These are phyloP conservation scores for Sorex fumeus DNA, from an alignment of 2,113 vertebrate species.

Conservation along the genomic window DNA sequence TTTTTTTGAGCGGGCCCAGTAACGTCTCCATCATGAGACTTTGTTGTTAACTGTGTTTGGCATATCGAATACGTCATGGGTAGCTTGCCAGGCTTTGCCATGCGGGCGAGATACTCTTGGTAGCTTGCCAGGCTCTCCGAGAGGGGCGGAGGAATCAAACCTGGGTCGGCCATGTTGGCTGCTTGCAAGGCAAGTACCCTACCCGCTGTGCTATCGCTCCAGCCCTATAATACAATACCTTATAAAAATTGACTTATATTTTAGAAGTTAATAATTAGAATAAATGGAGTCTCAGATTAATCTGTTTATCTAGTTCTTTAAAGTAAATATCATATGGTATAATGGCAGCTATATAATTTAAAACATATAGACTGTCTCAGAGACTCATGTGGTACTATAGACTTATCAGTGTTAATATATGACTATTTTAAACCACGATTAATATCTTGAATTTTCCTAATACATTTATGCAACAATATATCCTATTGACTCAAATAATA, in stretches of 20 bases:
- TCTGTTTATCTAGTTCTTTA: constrained; percentile 53
- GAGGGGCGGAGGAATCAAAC: no score
- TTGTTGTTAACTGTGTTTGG: no score
- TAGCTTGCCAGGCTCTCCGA: no score
- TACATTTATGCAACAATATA: constrained; percentile 44
- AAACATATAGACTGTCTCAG: constrained; percentile 3
- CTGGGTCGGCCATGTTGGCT: no score
- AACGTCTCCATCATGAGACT: no score
- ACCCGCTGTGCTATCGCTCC: no score
- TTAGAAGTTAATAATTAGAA: constrained; percentile 49
- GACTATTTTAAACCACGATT: constrained; percentile 44
- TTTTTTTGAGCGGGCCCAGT: no score
- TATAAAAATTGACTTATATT: constrained; percentile 11
- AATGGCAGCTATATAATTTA: constrained; percentile 33
- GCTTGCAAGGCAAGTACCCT: no score
- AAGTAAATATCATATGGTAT: constrained; percentile 3
- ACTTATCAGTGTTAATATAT: background rate
- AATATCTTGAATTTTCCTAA: constrained; percentile 10
- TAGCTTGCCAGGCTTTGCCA: no score
- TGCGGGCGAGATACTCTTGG: no score
- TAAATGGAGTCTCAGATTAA: constrained; percentile 13
- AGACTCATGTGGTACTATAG: background rate
- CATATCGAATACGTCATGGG: no score
- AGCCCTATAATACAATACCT: no score
- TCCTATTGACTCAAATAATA: constrained; percentile 32